Evolutionary conservation across 2,113 vertebrate species (phyloP).

Genomic region (Gambusia holbrooki): DNA sequence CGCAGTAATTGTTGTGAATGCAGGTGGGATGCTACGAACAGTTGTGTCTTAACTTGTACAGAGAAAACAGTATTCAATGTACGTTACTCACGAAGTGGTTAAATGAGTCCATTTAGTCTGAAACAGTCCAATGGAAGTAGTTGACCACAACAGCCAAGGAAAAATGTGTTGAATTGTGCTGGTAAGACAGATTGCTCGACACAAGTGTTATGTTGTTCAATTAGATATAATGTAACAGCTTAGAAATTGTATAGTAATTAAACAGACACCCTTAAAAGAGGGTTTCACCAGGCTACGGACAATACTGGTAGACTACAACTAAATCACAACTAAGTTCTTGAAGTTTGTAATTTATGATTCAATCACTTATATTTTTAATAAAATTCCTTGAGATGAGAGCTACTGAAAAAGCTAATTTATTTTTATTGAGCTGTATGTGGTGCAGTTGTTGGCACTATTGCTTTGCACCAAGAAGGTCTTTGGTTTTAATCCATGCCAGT

Average conservation of each 20-base stretch:
- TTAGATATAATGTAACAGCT: too few species aligned
- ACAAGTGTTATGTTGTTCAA: not conserved
- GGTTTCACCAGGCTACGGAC: too few species aligned
- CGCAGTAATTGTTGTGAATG: slow-evolving; percentile 49
- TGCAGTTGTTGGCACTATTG: too few species aligned
- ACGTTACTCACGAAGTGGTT: slow-evolving; percentile 49
- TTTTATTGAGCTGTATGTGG: too few species aligned
- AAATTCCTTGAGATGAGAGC: too few species aligned
- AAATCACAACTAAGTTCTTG: too few species aligned
- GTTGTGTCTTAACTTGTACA: slow-evolving; percentile 51
- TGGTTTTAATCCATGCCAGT: too few species aligned
- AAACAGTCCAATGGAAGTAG: slow-evolving; percentile 12
- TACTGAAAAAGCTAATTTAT: too few species aligned
- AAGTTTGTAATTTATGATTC: too few species aligned
- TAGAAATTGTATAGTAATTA: not conserved
- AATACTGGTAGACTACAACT: too few species aligned
- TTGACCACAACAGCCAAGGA: not conserved
- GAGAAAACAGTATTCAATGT: slow-evolving; percentile 58
- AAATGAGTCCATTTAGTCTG: slow-evolving; percentile 61
- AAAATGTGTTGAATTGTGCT: not conserved
- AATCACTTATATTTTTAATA: too few species aligned
- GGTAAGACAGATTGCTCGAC: not conserved
- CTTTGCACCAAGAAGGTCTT: too few species aligned
- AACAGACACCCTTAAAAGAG: not conserved
- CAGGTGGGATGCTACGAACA: slow-evolving; percentile 38